phyloP scores from a whole-genome alignment of 2,113 vertebrate species.

The Zosterops borbonicus region DNA sequence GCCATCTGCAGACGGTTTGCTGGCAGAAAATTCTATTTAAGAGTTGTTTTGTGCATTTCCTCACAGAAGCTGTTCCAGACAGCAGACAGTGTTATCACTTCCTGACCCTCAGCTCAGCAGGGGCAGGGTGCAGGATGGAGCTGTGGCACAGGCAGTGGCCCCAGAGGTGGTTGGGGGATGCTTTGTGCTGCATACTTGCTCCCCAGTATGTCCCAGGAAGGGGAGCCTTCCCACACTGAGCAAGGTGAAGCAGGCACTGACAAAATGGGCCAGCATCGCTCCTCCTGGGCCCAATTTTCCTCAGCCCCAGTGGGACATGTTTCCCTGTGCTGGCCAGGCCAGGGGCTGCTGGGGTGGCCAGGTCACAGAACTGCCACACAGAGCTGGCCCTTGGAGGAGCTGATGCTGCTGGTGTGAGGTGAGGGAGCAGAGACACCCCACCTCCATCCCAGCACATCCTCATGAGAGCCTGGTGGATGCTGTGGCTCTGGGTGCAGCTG shows the following conservation, averaged over 20 bases:
- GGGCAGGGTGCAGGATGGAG: fast-evolving
- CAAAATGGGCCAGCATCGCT: background rate
- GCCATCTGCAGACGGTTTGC: background rate
- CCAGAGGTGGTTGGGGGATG: fast-evolving
- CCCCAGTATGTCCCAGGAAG: background rate
- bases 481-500: too few relatives aligned
- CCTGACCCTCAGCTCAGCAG: background rate
- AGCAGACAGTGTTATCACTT: fast-evolving
- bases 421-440: background rate
- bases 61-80: background rate
- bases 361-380: background rate
- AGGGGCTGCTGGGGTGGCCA: background rate
- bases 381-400: background rate
- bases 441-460: background rate
- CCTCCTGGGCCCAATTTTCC: background rate
- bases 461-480: fast-evolving
- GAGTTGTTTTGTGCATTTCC: background rate
- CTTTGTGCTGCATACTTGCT: too few relatives aligned
- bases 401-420: fast-evolving
- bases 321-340: background rate
- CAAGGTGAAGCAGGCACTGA: background rate
- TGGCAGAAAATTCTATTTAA: background rate
- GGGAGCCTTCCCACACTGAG: background rate
- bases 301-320: fast-evolving
- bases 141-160: background rate